A percentile compares a stretch with the other conserved stretches of the same genome.
These are phyloP conservation scores for Sipha maydis DNA, from an alignment of 2,888 invertebrate genomes.

Conservation along the genomic window DNA sequence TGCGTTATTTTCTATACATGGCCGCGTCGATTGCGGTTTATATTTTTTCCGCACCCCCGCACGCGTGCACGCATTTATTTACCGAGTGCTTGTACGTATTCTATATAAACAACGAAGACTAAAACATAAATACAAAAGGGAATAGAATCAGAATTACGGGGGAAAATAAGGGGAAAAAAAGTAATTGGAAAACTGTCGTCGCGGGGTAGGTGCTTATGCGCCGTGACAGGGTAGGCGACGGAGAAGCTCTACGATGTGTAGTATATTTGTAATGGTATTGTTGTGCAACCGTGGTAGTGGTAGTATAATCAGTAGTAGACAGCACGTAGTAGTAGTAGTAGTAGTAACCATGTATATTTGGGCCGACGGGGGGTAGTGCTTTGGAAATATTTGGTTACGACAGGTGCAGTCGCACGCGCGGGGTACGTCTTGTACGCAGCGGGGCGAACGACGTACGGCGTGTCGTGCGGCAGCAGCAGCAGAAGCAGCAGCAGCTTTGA, in stretches of 20 bases:
- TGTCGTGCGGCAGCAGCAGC: background rate
- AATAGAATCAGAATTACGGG: slow-evolving; percentile 3
- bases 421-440: background rate
- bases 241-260: background rate
- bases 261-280: background rate
- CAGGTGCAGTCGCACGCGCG: background rate
- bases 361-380: slow-evolving; percentile 1
- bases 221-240: too few relatives aligned
- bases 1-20: background rate
- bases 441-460: background rate
- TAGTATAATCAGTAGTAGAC: background rate
- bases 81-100: background rate
- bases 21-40: background rate
- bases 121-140: background rate
- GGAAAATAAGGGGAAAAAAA: slow-evolving; percentile 18
- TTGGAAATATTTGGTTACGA: slow-evolving; percentile 50
- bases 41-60: background rate
- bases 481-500: slow-evolving; percentile 9
- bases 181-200: slow-evolving; percentile 60
- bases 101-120: background rate
- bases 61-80: background rate
- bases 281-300: background rate
- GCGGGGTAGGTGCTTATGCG: background rate
- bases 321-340: background rate
- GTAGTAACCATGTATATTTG: background rate